Percentiles rank a stretch among this genome's conserved stretches.
phyloP scores from a whole-genome alignment of 2,113 vertebrate species.

The Probosciger aterrimus region DNA sequence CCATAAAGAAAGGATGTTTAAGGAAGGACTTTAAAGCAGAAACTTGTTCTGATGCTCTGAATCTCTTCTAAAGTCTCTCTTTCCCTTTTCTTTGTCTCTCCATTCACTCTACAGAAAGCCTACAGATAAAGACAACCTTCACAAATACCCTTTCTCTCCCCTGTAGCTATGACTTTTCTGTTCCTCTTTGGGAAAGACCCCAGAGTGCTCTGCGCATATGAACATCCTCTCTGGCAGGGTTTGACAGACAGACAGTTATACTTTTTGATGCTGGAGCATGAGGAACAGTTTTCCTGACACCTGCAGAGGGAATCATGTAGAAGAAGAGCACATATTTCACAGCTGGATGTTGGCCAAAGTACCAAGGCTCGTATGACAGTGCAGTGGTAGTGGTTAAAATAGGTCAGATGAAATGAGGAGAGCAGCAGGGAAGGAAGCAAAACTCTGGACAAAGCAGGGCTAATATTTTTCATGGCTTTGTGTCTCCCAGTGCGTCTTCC shows the following conservation, averaged over 20 bases:
- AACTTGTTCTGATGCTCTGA: neutral
- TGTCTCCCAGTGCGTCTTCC: neutral
- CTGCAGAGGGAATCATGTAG: neutral
- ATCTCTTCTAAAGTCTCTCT: neutral
- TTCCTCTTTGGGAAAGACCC: neutral
- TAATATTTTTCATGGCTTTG: neutral
- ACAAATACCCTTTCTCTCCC: neutral
- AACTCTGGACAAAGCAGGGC: neutral
- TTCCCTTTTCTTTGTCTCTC: neutral
- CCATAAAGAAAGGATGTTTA: neutral
- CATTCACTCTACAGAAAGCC: neutral
- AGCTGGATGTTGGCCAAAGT: slow-evolving; percentile 1
- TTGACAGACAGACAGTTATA: neutral
- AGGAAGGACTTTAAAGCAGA: neutral
- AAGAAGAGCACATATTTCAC: neutral
- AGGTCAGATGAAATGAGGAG: neutral
- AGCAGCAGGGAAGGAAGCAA: neutral
- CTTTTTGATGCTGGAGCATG: neutral
- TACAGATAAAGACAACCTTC: neutral
- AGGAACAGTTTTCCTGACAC: slow-evolving; percentile 34
- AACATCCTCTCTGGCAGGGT: neutral
- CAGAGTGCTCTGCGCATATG: neutral
- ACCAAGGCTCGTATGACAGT: neutral
- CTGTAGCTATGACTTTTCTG: neutral
- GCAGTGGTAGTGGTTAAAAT: neutral